Conservation (phyloP, 92 coral and sea anemone genomes). For the Bergia puertoricense region DNA sequence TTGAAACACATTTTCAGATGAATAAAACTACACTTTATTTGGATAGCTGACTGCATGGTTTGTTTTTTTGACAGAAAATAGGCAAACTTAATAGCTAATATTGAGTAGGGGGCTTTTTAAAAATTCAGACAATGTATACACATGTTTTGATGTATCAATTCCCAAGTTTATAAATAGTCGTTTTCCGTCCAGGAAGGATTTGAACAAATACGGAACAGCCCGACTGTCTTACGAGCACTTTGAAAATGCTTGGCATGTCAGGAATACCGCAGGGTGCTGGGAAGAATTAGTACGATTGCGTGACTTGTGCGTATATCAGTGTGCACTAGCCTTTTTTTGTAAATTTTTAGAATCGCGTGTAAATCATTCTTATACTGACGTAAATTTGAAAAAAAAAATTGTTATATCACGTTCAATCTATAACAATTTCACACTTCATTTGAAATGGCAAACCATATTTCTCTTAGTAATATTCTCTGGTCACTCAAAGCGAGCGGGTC, state of each 20-base stretch:
- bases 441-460: not conserved
- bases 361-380: no score
- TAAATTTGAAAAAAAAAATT: not conserved
- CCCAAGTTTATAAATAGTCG: conserved; percentile 10
- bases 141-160: not conserved
- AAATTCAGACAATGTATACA: not conserved
- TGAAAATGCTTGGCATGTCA: conserved; percentile 7
- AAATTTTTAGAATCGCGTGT: not conserved
- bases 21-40: no score
- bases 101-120: no score
- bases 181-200: not conserved
- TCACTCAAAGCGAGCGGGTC: not conserved
- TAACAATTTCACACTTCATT: not conserved
- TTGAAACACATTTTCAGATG: no score
- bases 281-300: not conserved
- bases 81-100: no score
- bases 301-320: not conserved
- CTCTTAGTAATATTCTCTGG: not conserved
- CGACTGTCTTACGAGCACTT: not conserved
- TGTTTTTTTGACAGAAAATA: no score
- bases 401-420: not conserved
- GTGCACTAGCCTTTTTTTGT: not conserved
- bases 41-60: no score
- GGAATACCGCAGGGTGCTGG: conserved; percentile 17
- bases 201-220: conserved; percentile 37